phyloP scores from a whole-genome alignment of 2,888 invertebrate genomes.

The Pyrrhopygopsis socrates region DNA sequence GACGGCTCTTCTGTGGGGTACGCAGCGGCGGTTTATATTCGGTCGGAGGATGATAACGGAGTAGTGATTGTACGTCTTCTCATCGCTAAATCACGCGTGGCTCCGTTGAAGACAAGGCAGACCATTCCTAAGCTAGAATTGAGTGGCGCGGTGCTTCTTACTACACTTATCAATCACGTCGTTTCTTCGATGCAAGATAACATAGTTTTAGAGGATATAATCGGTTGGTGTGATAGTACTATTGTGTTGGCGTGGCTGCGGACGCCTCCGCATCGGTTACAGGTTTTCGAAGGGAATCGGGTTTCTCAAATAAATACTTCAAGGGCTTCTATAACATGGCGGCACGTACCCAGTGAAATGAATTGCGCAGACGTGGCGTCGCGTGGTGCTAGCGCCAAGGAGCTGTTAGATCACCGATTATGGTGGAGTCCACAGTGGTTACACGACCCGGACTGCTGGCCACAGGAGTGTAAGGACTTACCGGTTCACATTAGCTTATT shows the following conservation, averaged over 20 bases:
- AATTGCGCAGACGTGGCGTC: not conserved
- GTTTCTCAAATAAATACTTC: not conserved
- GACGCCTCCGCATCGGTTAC: not conserved
- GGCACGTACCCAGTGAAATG: not conserved
- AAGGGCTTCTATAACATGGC: not conserved
- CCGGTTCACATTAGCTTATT: too few relatives aligned
- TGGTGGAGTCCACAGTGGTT: not conserved
- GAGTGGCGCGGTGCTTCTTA: not conserved
- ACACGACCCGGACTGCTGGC: not conserved
- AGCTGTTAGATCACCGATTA: not conserved
- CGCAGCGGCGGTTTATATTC: not conserved
- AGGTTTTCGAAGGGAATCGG: not conserved
- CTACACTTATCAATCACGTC: not conserved
- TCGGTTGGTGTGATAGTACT: not conserved
- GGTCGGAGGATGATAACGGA: not conserved
- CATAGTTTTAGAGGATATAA: not conserved
- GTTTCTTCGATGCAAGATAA: not conserved
- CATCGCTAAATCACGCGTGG: not conserved
- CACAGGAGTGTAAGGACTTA: not conserved
- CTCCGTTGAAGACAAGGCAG: not conserved
- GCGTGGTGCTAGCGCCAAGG: not conserved
- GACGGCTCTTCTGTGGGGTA: not conserved
- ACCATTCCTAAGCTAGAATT: not conserved
- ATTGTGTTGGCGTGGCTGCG: not conserved
- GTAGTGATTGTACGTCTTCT: not conserved